Base-by-base conservation (phyloP, 1,140 invertebrate genomes). In the Agrypnia vestita region DNA sequence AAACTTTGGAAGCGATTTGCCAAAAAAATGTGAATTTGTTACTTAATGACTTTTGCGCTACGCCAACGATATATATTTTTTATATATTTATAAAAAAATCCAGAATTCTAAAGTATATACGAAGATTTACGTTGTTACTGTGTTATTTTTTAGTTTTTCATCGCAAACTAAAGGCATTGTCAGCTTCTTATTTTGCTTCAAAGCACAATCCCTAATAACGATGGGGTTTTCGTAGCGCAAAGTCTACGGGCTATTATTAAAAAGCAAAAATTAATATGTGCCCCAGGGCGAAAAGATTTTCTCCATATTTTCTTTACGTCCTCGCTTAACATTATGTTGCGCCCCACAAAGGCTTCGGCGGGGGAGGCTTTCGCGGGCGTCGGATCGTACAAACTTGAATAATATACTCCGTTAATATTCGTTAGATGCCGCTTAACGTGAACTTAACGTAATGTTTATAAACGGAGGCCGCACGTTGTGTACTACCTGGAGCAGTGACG, bases 341-440 rank as follows among this genome's bases (percentile, higher is more conserved):
- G 12, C 25, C 21, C 21, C 17, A 62, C 59, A 25, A 35, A 62
- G 25, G 61, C 13, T 64, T 43, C 7, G 15, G 21, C 17, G 21
- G 21, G 21, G 17, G 55, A 59, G 17, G 25, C 25, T 64, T 43
- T 35, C 19, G 3, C 35, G 8, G 55, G 4, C 12, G 61, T 64
- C 19, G 10, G 49, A 13, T 51, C 49, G 49, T 35, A 3, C 19
- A 64, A n/a, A 43, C 25, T 64, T 64, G 61, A 64, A 35, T 64
- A 64, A 64, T 64, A 43, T 44, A 35, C 35, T 43, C n/a, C 11
- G 61, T 64, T 64, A 64, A 64, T 43, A 64, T 64, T 64, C 61
- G 61, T 64, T 64, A 64, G 13, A 17, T 43, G 61, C 11, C 25
- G 61, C 35, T 64, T 64, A 64, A 35, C 10, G 61, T 4, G 19